Conservation (phyloP, 1,140 invertebrate species). For the Diabrotica undecimpunctata region DNA sequence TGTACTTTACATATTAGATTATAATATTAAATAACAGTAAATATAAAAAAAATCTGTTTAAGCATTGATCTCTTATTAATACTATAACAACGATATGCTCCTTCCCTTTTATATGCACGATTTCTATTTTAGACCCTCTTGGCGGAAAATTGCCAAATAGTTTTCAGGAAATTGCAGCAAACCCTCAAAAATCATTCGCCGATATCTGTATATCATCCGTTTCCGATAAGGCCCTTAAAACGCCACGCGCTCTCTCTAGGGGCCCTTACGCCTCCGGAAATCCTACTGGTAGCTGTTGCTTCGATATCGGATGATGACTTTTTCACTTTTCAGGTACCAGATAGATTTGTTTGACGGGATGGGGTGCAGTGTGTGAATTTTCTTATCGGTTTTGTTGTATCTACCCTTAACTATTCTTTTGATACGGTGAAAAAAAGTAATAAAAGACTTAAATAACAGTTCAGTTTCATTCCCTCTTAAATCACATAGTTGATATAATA, state of each 20-base stretch:
- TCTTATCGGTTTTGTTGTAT: constrained; percentile 10
- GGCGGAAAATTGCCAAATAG: constrained; percentile 10
- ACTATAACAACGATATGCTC: too few relatives aligned
- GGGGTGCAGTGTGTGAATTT: constrained; percentile 16
- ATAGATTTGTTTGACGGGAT: constrained; percentile 9
- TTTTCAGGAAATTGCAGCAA: constrained; percentile 17
- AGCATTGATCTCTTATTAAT: too few relatives aligned
- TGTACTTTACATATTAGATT: too few relatives aligned
- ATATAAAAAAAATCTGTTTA: too few relatives aligned
- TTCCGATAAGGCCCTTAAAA: constrained; percentile 18
- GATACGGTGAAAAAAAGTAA: too few relatives aligned
- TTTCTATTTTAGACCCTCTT: too few relatives aligned
- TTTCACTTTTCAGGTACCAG: constrained; percentile 16
- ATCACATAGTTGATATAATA: too few relatives aligned
- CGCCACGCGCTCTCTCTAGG: constrained; percentile 14
- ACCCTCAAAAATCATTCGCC: constrained; percentile 17
- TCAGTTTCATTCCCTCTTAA: too few relatives aligned
- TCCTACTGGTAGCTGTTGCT: constrained; percentile 7
- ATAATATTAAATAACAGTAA: too few relatives aligned
- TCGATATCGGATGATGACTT: constrained; percentile 20
- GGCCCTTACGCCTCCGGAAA: constrained; percentile 7
- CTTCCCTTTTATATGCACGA: too few relatives aligned
- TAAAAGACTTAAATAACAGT: too few relatives aligned
- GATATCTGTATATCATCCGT: constrained; percentile 16
- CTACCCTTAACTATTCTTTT: background rate